A percentile compares a stretch with the other conserved stretches of the same genome.
Conservation (phyloP, 1,140 invertebrate genomes). For the Drosophila athabasca region DNA sequence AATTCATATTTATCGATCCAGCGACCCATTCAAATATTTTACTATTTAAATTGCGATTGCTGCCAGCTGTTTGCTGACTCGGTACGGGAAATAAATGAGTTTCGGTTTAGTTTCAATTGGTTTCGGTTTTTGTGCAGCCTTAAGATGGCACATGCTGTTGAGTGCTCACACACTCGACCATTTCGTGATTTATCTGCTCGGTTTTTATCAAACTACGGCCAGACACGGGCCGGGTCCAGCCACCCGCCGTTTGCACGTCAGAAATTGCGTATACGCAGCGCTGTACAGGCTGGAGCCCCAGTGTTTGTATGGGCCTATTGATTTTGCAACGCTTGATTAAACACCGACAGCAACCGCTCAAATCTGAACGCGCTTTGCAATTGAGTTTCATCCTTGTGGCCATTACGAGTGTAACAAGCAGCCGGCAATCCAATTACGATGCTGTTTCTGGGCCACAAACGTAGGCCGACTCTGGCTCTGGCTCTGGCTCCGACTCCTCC, state of each 20-base stretch:
- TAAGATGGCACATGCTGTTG: conserved; percentile 21
- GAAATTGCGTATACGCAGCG: conserved; percentile 41
- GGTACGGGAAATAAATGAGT: conserved; percentile 35
- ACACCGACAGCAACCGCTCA: conserved; percentile 31
- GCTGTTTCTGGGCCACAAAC: conserved; percentile 43
- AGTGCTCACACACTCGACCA: conserved; percentile 18
- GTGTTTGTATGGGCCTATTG: conserved; percentile 48
- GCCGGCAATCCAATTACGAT: conserved; percentile 62
- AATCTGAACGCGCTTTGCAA: conserved; percentile 40
- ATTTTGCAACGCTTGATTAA: conserved; percentile 67
- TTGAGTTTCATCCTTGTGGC: conserved; percentile 39
- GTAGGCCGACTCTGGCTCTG: background rate
- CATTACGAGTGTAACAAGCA: conserved; percentile 44
- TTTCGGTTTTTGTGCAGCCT: conserved; percentile 3
- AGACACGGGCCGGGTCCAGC: conserved; percentile 15
- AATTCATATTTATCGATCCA: conserved; percentile 61
- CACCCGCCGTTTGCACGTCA: background rate
- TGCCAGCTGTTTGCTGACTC: conserved; percentile 41
- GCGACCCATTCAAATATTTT: conserved; percentile 35
- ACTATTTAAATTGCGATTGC: conserved; percentile 55
- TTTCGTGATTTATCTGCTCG: conserved; percentile 45
- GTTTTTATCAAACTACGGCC: conserved; percentile 45
- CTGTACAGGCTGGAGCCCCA: background rate
- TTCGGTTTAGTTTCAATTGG: conserved; percentile 48
- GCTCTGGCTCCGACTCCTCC: background rate